A percentile compares a stretch with the other conserved stretches of the same genome.
Evolutionary conservation across 2,113 vertebrate species (phyloP).

Genomic region (Budorcas taxicolor): DNA sequence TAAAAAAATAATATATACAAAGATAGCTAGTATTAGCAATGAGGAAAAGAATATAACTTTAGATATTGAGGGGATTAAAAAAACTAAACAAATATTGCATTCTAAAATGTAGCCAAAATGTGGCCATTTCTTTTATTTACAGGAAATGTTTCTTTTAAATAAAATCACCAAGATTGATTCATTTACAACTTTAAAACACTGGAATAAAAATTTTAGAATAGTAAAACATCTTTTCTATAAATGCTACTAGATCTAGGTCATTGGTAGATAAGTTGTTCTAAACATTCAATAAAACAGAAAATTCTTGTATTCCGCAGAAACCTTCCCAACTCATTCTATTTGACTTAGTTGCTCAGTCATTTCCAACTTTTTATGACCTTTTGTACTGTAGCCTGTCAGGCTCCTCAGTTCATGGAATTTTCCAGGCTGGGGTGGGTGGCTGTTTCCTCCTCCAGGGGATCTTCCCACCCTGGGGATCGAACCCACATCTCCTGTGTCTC

Average conservation of each 20-base stretch:
- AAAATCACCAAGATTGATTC: not conserved
- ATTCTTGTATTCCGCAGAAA: not conserved
- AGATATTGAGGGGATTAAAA: not conserved
- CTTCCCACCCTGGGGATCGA: fast-evolving
- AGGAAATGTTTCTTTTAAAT: not conserved
- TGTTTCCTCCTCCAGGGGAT: not conserved
- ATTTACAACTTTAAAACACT: not conserved
- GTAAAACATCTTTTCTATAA: not conserved
- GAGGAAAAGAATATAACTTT: not conserved
- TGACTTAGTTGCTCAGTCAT: not conserved
- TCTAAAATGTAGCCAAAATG: not conserved
- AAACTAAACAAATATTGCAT: not conserved
- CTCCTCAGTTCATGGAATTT: not conserved
- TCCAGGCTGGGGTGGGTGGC: not conserved
- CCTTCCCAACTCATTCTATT: not conserved
- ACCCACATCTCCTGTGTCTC: not conserved
- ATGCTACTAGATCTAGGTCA: not conserved
- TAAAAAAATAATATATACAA: not conserved
- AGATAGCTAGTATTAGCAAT: not conserved
- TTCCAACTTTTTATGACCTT: not conserved
- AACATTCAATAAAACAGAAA: not conserved
- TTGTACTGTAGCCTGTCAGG: not conserved
- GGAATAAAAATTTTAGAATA: not conserved
- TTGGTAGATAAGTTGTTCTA: not conserved
- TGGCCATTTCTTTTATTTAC: not conserved